Conservation (phyloP, 2,797 vertebrate species). For the Aythya fuligula region DNA sequence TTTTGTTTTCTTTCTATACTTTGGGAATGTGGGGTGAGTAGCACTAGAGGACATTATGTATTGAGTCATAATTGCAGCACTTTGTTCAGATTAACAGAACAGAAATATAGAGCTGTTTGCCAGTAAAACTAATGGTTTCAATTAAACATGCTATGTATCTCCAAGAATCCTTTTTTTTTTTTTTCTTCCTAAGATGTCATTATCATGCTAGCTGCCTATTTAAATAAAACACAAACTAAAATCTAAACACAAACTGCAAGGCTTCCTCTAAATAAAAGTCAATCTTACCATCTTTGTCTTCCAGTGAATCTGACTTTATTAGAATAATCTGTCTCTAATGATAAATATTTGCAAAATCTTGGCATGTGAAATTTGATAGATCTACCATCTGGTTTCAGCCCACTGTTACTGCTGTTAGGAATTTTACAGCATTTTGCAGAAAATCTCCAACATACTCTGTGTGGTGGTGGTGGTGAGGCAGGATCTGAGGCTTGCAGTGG, state of each 20-base stretch:
- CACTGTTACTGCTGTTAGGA: neutral
- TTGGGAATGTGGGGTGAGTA: slow-evolving; percentile 1
- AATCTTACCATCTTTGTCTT: neutral
- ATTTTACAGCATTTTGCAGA: neutral
- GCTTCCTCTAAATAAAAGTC: neutral
- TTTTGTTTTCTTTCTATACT: slow-evolving; percentile 43
- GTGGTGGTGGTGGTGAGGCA: accelerated
- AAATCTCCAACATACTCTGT: neutral
- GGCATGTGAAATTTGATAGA: neutral
- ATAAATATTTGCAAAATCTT: neutral
- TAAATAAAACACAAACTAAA: neutral
- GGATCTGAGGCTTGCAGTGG: accelerated
- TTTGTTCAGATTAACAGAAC: slow-evolving; percentile 72
- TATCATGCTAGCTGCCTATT: neutral
- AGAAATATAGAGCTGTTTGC: slow-evolving; percentile 63
- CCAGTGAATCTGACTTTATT: neutral
- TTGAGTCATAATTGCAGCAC: slow-evolving; percentile 73
- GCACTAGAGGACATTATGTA: slow-evolving; percentile 59
- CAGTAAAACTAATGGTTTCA: slow-evolving; percentile 55
- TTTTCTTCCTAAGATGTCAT: neutral
- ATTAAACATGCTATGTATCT: slow-evolving; percentile 18
- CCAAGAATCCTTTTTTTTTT: neutral
- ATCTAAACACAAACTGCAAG: neutral
- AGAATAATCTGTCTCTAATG: neutral
- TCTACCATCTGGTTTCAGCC: neutral